A percentile compares a stretch with the other conserved stretches of the same genome.
These are phyloP conservation scores for Campoplex nolae DNA, from an alignment of 2,888 invertebrate species.

Conservation along the genomic window DNA sequence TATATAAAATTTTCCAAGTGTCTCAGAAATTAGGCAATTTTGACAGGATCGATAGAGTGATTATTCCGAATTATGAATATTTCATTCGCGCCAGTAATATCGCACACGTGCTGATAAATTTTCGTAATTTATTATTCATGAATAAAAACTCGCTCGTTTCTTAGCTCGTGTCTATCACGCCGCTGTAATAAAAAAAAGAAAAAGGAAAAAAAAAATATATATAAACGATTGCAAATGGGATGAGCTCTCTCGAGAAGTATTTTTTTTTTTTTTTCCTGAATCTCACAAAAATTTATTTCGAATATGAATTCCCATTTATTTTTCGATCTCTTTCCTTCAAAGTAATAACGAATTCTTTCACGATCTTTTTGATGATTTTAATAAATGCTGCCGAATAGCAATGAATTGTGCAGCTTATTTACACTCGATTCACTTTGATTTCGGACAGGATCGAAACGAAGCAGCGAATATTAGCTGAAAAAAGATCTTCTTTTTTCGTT, in stretches of 20 bases:
- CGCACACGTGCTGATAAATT: background rate
- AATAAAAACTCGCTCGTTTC: background rate
- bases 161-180: background rate
- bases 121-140: background rate
- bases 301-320: background rate
- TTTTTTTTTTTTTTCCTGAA: background rate
- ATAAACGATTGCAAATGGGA: background rate
- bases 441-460: background rate
- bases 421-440: constrained; percentile 18
- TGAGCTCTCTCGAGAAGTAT: background rate
- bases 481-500: constrained; percentile 27
- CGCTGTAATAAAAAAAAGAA: background rate
- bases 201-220: too few relatives aligned
- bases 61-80: background rate
- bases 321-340: background rate
- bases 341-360: background rate
- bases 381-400: background rate
- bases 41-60: background rate
- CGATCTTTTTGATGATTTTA: background rate
- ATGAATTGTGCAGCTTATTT: constrained; percentile 9
- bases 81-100: background rate
- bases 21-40: background rate
- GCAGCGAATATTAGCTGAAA: constrained; percentile 16
- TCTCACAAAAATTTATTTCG: background rate
- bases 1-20: background rate